Evolutionary conservation across 2,888 invertebrate species (phyloP).

Genomic region (Tridacna crocea): DNA sequence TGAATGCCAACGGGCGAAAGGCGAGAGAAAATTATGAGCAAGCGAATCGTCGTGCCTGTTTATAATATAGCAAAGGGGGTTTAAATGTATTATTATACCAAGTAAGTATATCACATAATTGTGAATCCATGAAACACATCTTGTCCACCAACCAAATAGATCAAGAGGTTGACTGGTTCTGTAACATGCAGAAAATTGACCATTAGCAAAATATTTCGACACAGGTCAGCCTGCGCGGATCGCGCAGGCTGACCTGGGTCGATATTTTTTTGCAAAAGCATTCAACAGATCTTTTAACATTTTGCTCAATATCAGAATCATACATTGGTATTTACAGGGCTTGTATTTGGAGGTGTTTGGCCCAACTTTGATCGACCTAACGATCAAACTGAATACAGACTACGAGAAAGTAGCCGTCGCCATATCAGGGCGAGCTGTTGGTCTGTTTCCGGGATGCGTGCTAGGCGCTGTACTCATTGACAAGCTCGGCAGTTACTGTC

Average conservation of each 20-base stretch:
- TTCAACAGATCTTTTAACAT: neutral
- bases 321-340: slow-evolving; percentile 44
- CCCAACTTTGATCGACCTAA: slow-evolving; percentile 71
- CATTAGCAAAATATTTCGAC: too few species aligned
- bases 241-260: neutral
- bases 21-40: too few species aligned
- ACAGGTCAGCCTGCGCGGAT: too few species aligned
- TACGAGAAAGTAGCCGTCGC: slow-evolving; percentile 70
- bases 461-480: slow-evolving; percentile 64
- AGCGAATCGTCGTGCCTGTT: neutral
- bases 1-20: too few species aligned
- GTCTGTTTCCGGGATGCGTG: slow-evolving; percentile 54
- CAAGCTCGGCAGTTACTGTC: slow-evolving; percentile 56
- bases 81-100: neutral
- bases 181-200: too few species aligned
- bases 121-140: neutral
- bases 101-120: neutral
- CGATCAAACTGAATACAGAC: slow-evolving; percentile 56
- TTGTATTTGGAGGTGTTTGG: slow-evolving; percentile 67
- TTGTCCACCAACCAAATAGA: too few species aligned
- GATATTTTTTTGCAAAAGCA: neutral
- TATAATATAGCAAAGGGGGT: neutral
- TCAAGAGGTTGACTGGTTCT: too few species aligned
- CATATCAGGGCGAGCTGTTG: slow-evolving; percentile 64
- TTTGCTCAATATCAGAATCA: neutral